A percentile compares a stretch with the other conserved stretches of the same genome.
These are phyloP conservation scores for Cerceris ruficornis DNA, from an alignment of 2,888 invertebrate species.

Conservation along the genomic window DNA sequence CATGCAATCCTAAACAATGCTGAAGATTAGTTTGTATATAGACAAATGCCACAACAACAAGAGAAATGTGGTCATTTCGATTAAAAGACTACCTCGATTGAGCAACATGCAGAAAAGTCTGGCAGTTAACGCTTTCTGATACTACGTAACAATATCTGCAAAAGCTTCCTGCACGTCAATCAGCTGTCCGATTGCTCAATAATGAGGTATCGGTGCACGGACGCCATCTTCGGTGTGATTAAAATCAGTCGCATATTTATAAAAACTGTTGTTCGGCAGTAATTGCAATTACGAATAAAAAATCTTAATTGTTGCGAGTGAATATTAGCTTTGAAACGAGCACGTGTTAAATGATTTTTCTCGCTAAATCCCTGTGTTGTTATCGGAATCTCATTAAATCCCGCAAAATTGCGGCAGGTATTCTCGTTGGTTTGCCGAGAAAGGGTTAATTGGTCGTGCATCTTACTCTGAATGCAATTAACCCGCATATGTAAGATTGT, in stretches of 20 bases:
- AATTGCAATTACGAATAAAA: too few species aligned
- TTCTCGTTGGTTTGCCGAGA: constrained; percentile 3
- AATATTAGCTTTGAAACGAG: not conserved
- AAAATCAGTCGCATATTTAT: too few species aligned
- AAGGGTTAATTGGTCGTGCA: constrained; percentile 12
- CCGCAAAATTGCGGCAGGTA: constrained; percentile 7
- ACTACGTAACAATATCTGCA: constrained; percentile 19
- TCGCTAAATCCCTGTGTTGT: not conserved
- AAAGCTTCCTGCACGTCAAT: constrained; percentile 11
- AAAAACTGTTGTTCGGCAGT: too few species aligned
- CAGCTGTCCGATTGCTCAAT: not conserved
- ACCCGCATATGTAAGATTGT: constrained; percentile 11
- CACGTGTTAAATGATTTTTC: not conserved
- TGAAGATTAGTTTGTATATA: not conserved
- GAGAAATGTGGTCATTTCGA: not conserved
- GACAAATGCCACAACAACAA: not conserved
- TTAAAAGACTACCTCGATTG: constrained; percentile 1
- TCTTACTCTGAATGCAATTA: constrained; percentile 5
- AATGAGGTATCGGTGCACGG: not conserved
- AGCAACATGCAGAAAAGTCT: constrained; percentile 3
- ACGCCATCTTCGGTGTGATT: too few species aligned
- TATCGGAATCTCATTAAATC: constrained; percentile 27
- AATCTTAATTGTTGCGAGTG: too few species aligned
- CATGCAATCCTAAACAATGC: not conserved
- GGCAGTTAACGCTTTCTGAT: not conserved